Evolutionary conservation across 1,140 invertebrate genomes (phyloP), one percentile per base, ranked within the genome.

Genomic region (Heliconius himera): DNA sequence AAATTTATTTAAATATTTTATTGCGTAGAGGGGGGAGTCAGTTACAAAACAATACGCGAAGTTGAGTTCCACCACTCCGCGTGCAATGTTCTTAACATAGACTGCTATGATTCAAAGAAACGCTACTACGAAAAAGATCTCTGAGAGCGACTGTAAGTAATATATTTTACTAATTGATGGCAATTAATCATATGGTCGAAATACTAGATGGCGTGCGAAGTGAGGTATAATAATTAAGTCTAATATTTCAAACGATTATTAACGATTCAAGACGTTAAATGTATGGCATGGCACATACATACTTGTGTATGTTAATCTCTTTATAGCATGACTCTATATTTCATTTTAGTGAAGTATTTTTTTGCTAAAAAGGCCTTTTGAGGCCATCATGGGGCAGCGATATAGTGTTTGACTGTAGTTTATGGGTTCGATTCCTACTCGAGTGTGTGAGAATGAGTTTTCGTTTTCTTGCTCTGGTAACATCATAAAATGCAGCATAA

Each of bases 151-250:
- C 18, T 54, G 6, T 54, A 54, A 54, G 1, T 54, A 54, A 54
- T 9, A 56, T 56, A 56, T 56, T 66, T 66, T 16, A 29, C 22
- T 29, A 13, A 66, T 29, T 66, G 60, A 66, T 29, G 13, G 4
- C 13, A 66, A 66, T 66, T 66, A 66, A 66, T 66, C 60, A 66
- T 66, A 5, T 66, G 22, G 22, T 29, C 26, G 60, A 66, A 66
- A 66, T 29, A 16, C 13, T 66, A 66, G 9, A 29, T 66, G 60
- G 22, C 60, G 60, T 66, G 60, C 22, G 22, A 13, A 29, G 60
- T 29, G 26, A 66, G 13, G 60, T 13, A 66, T 29, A 66, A 66
- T 66, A 66, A 66, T 16, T 18, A 66, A 66, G 60, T 66, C 2
- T 29, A 29, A 26, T 66, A 66, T 66, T 66, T 66, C 22, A 29